phyloP scores from a whole-genome alignment of 2,888 invertebrate genomes.

The Tupiocoris notatus region DNA sequence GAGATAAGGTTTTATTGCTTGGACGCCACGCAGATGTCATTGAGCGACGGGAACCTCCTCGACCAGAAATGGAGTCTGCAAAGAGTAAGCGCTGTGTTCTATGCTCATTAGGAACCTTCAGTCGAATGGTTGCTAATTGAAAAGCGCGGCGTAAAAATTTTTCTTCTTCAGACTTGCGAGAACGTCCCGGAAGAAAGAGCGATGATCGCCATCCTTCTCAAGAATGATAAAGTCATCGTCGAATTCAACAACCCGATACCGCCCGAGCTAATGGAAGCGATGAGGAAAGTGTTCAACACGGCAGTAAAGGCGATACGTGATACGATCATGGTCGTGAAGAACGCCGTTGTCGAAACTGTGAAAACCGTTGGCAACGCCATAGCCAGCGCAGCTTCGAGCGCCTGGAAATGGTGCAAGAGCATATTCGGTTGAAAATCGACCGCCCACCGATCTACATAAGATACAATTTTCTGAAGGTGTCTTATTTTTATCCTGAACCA shows the following conservation, averaged over 20 bases:
- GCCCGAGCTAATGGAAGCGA: conserved; percentile 9
- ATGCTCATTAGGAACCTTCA: too few relatives aligned
- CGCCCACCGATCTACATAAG: too few relatives aligned
- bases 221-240: conserved; percentile 20
- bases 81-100: neutral
- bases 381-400: conserved; percentile 6
- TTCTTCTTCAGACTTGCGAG: neutral
- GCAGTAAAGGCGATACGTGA: conserved; percentile 3
- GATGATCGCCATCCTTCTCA: conserved; percentile 14
- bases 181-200: neutral
- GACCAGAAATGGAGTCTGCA: neutral
- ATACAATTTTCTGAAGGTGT: too few relatives aligned
- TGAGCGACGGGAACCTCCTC: neutral
- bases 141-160: too few relatives aligned
- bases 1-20: conserved; percentile 17
- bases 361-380: conserved; percentile 15
- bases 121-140: too few relatives aligned
- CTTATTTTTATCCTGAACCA: too few relatives aligned
- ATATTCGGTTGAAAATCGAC: conserved; percentile 20
- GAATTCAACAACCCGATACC: conserved; percentile 27
- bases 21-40: conserved; percentile 1
- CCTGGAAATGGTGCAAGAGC: conserved; percentile 32
- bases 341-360: conserved; percentile 2
- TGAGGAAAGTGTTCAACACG: conserved; percentile 10
- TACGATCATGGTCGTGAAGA: conserved; percentile 14